phyloP scores from a whole-genome alignment of 2,113 vertebrate species.

The Bufo gargarizans region DNA sequence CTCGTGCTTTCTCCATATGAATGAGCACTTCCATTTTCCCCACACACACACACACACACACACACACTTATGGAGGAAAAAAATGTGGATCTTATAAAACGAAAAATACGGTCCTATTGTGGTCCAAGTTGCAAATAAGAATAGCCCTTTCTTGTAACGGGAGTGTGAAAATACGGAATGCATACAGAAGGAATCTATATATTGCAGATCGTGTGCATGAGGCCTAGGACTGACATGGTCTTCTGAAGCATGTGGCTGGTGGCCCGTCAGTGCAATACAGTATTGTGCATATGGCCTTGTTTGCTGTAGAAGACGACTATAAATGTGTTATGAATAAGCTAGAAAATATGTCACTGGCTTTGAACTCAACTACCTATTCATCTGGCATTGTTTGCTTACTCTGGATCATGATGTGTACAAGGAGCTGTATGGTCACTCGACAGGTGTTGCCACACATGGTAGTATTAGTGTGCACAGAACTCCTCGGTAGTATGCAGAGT shows the following conservation, averaged over 20 bases:
- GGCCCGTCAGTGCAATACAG: not conserved
- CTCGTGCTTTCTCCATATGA: no score
- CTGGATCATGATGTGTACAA: not conserved
- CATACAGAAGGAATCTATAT: no score
- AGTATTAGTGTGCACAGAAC: not conserved
- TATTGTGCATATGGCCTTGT: not conserved
- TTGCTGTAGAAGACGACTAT: not conserved
- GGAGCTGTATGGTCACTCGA: not conserved
- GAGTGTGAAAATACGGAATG: no score
- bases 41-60: no score
- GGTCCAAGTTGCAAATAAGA: no score
- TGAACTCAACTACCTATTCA: not conserved
- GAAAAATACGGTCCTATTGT: no score
- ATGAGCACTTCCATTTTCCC: no score
- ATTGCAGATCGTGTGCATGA: no score
- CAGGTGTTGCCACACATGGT: constrained; percentile 23
- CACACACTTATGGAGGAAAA: no score
- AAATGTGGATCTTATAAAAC: no score
- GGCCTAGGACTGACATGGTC: not conserved
- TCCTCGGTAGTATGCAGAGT: no score
- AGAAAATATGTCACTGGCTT: not conserved
- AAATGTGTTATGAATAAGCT: not conserved
- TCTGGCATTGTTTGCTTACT: not conserved
- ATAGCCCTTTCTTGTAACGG: no score
- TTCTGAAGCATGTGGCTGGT: not conserved